These are phyloP conservation scores for Mormoops blainvillei DNA, from an alignment of 2,113 vertebrate species.

Conservation along the genomic window DNA sequence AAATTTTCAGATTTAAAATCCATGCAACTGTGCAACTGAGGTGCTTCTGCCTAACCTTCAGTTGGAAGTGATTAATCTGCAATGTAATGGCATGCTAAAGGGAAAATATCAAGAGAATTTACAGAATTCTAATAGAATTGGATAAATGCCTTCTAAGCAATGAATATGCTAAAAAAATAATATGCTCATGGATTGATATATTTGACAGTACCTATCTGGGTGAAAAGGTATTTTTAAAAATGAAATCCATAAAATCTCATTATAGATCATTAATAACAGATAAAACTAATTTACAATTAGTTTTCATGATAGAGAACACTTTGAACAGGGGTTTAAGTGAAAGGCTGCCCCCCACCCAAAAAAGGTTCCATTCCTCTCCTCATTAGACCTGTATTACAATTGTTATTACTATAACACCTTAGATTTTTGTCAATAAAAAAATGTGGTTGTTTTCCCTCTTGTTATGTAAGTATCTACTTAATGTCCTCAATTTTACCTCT, in stretches of 20 bases:
- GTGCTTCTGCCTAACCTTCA: background rate
- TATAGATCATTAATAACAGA: background rate
- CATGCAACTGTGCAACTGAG: background rate
- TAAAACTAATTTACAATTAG: background rate
- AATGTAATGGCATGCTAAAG: background rate
- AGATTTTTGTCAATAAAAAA: background rate
- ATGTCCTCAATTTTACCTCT: background rate
- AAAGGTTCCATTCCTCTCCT: background rate
- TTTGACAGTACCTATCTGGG: background rate
- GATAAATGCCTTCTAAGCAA: background rate
- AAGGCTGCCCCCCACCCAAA: background rate
- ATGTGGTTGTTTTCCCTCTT: background rate
- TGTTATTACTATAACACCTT: background rate
- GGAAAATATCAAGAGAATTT: background rate
- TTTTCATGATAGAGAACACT: constrained; percentile 2
- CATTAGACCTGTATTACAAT: background rate
- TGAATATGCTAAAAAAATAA: background rate
- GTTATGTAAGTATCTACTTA: background rate
- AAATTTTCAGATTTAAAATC: constrained; percentile 23
- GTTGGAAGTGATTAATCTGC: background rate
- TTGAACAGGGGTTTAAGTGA: background rate
- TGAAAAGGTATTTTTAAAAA: constrained; percentile 3
- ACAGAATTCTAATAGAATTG: constrained; percentile 6
- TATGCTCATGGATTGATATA: background rate
- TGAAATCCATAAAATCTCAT: background rate